Conservation (phyloP, 2,797 vertebrate genomes). For the Peromyscus eremicus region DNA sequence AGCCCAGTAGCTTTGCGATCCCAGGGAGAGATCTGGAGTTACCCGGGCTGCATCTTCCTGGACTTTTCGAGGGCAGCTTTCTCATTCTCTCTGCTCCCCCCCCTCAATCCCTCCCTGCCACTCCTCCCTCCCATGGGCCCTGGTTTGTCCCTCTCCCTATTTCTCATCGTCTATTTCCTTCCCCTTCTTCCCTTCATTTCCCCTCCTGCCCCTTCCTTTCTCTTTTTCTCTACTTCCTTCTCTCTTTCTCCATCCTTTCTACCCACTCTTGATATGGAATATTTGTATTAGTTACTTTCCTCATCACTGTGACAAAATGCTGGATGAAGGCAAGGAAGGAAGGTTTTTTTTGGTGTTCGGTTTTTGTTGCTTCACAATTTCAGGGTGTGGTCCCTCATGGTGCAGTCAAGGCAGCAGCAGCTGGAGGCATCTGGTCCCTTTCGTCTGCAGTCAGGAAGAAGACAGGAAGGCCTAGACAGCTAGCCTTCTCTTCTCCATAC, state of each 20-base stretch:
- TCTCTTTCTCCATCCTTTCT: not conserved
- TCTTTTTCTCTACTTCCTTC: not conserved
- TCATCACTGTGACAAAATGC: not conserved
- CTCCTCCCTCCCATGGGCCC: not conserved
- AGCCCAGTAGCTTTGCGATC: not conserved
- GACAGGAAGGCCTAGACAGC: too few relatives aligned
- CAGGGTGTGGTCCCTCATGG: too few relatives aligned
- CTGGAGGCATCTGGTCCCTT: not conserved
- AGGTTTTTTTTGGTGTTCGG: not conserved
- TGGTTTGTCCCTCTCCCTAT: not conserved
- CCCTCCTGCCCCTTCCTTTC: accelerated
- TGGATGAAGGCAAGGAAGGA: not conserved
- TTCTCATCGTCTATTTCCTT: too few relatives aligned
- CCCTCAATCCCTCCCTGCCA: not conserved
- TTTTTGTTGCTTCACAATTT: too few relatives aligned
- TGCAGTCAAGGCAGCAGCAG: too few relatives aligned
- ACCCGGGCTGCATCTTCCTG: not conserved
- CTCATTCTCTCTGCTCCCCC: too few relatives aligned
- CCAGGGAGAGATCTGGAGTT: not conserved
- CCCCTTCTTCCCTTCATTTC: not conserved
- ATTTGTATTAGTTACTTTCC: not conserved
- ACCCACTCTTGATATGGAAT: not conserved
- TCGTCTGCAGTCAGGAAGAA: not conserved
- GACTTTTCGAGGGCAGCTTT: not conserved
- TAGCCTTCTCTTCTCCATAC: not conserved